Evolutionary conservation across 2,888 invertebrate genomes (phyloP).

Genomic region (Onchidella celtica): DNA sequence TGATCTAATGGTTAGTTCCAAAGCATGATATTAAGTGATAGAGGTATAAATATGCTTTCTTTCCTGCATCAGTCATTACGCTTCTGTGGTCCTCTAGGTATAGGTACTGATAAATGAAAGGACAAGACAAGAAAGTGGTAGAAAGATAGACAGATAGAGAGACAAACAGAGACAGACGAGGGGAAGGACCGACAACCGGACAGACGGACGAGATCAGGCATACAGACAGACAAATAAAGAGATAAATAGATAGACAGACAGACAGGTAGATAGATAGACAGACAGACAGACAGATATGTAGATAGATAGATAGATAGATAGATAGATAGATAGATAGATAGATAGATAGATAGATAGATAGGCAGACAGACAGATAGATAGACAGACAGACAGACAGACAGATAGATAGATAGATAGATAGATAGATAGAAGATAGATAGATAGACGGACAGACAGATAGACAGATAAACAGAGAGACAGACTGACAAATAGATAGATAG

Average conservation of each 20-base stretch:
- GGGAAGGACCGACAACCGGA: not conserved
- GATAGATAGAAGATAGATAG: not conserved
- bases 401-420: not conserved
- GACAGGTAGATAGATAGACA: not conserved
- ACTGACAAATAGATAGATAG: not conserved
- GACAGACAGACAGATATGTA: not conserved
- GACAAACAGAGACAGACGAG: not conserved
- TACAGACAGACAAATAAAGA: not conserved
- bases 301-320: not conserved
- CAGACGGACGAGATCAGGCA: not conserved
- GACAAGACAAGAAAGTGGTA: not conserved
- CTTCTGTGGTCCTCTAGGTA: too few relatives aligned
- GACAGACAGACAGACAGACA: not conserved
- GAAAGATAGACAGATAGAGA: not conserved
- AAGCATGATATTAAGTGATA: too few relatives aligned
- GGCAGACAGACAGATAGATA: conserved; percentile 9
- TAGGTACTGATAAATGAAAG: too few relatives aligned
- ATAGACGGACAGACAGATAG: not conserved
- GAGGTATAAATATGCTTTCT: too few relatives aligned
- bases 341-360: conserved; percentile 6
- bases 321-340: not conserved
- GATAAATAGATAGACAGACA: not conserved
- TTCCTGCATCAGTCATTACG: too few relatives aligned
- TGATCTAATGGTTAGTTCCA: too few relatives aligned
- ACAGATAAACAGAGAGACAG: not conserved